Evolutionary conservation across 2,113 vertebrate genomes (phyloP).

Genomic region (Grus americana): DNA sequence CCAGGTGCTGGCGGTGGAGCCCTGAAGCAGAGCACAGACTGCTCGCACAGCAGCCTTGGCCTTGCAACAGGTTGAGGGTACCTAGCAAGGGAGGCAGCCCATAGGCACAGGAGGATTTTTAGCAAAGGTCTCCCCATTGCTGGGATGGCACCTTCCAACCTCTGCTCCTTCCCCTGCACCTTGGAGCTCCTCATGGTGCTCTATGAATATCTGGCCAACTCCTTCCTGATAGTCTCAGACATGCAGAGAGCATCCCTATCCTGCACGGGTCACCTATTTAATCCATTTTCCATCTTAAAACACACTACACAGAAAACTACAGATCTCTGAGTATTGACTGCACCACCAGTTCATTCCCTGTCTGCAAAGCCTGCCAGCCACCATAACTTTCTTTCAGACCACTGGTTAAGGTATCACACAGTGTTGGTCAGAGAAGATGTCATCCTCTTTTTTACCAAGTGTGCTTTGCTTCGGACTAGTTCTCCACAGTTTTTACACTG

Average conservation of each 20-base stretch:
- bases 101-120: neutral
- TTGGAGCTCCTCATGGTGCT: neutral
- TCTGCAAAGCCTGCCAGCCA: neutral
- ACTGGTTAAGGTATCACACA: neutral
- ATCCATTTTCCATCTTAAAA: neutral
- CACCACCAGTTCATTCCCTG: neutral
- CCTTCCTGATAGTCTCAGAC: neutral
- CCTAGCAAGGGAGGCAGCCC: neutral
- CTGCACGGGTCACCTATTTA: neutral
- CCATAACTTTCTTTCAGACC: neutral
- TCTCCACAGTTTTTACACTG: neutral
- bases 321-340: neutral
- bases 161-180: neutral
- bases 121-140: neutral
- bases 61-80: no score
- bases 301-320: neutral
- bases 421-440: neutral
- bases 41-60: neutral
- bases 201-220: rapidly evolving
- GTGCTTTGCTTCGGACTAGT: neutral
- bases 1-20: neutral
- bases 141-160: neutral
- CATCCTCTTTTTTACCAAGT: neutral
- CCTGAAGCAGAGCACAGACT: neutral
- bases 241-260: neutral